Percentiles rank a stretch among this genome's conserved stretches.
Conservation (phyloP, 2,888 invertebrate genomes). For the Hermaeophaga mercurialis region DNA sequence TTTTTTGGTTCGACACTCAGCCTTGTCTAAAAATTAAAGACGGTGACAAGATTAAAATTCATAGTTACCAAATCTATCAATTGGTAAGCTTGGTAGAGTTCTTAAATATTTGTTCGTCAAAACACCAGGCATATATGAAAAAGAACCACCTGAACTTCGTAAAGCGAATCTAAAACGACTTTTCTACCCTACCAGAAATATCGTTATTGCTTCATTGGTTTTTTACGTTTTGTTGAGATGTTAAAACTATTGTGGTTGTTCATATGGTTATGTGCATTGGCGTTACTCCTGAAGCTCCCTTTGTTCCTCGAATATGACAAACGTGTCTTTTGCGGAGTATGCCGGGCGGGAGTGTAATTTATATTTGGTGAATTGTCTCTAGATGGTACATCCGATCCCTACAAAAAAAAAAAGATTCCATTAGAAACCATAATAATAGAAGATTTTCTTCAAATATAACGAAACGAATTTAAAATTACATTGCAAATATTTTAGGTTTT, state of each 20-base stretch:
- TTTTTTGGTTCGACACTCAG: slow-evolving; percentile 23
- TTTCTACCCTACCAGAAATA: slow-evolving; percentile 16
- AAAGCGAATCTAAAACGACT: slow-evolving; percentile 24
- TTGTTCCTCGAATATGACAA: slow-evolving; percentile 31
- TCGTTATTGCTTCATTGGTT: slow-evolving; percentile 45
- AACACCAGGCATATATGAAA: slow-evolving; percentile 29
- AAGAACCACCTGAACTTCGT: slow-evolving; percentile 10
- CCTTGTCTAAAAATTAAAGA: slow-evolving; percentile 5
- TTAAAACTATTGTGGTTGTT: slow-evolving; percentile 36
- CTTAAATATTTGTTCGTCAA: slow-evolving; percentile 15
- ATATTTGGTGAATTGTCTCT: slow-evolving; percentile 55
- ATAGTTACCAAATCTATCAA: slow-evolving; percentile 9
- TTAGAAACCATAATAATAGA: no score
- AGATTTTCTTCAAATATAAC: no score
- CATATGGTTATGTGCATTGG: slow-evolving; percentile 35
- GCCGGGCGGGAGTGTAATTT: slow-evolving; percentile 42
- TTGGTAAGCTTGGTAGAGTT: background rate
- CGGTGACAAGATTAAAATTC: background rate
- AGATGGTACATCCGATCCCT: slow-evolving; percentile 55
- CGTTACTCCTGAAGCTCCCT: slow-evolving; percentile 32
- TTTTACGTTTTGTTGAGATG: slow-evolving; percentile 44
- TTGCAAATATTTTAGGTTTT: no score
- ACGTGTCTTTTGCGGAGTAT: slow-evolving; percentile 31
- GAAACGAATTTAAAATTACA: no score
- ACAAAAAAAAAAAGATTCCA: slow-evolving; percentile 9